Conservation (phyloP, 2,113 vertebrate species). For the Herpailurus yagouaroundi region DNA sequence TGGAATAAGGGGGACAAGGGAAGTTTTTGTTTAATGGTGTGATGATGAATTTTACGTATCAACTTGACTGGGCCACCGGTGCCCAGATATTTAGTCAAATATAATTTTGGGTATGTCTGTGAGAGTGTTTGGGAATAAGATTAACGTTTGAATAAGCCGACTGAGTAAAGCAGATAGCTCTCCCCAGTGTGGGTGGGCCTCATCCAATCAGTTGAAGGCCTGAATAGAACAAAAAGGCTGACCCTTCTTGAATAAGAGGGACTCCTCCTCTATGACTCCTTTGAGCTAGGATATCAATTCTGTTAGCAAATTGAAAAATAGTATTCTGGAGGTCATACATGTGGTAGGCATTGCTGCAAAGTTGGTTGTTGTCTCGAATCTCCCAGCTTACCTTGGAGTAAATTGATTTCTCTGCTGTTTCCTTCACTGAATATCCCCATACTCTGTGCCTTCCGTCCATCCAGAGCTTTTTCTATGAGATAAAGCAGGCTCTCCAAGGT, state of each 20-base stretch:
- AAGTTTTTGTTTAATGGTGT: background rate
- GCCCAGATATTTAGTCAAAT: background rate
- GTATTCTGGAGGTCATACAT: background rate
- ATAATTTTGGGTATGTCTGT: background rate
- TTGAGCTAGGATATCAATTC: background rate
- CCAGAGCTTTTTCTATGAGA: conserved; percentile 83
- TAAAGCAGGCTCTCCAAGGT: conserved; percentile 86
- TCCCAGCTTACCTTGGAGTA: conserved; percentile 86
- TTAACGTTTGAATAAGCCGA: background rate
- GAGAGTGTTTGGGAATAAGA: background rate
- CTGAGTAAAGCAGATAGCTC: background rate
- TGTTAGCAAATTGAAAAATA: background rate
- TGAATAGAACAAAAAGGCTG: background rate
- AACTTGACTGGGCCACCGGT: background rate
- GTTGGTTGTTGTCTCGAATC: background rate
- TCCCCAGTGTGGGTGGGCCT: background rate
- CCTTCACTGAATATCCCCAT: conserved; percentile 89
- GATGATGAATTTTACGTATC: background rate
- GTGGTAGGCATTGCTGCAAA: background rate
- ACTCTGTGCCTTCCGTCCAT: conserved; percentile 84
- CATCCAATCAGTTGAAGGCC: background rate
- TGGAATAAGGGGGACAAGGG: background rate
- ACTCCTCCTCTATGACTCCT: background rate
- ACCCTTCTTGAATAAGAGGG: background rate
- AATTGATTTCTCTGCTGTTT: conserved; percentile 85